Conservation (phyloP, 2,113 vertebrate genomes). For the Sapajus apella region DNA sequence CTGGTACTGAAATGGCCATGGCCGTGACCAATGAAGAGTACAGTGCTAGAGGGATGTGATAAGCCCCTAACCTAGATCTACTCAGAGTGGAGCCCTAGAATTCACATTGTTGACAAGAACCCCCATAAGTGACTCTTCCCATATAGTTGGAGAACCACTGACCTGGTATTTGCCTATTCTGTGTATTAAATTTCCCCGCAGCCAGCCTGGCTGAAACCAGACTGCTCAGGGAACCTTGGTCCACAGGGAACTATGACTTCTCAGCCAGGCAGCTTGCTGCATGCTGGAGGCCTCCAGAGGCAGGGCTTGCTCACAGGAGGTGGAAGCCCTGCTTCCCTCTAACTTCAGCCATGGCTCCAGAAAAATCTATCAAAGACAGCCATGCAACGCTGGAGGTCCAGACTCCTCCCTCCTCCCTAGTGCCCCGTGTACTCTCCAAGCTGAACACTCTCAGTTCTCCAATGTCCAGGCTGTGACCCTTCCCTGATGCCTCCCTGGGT, state of each 20-base stretch:
- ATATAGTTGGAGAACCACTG: neutral
- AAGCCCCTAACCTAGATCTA: neutral
- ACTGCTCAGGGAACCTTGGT: neutral
- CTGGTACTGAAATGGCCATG: neutral
- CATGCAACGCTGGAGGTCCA: neutral
- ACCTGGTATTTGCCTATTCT: neutral
- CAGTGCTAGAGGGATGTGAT: neutral
- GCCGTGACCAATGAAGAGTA: neutral
- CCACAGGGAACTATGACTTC: neutral
- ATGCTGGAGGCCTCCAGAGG: too few relatives aligned
- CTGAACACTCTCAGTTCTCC: neutral
- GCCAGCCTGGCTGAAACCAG: neutral
- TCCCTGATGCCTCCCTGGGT: neutral
- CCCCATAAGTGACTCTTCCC: neutral
- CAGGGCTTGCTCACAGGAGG: too few relatives aligned
- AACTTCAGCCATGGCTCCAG: neutral
- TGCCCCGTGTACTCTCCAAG: fast-evolving
- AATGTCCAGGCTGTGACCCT: neutral
- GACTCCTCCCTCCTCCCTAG: neutral
- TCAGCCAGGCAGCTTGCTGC: neutral
- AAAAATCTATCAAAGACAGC: neutral
- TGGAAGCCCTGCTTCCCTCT: neutral
- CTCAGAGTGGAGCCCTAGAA: neutral
- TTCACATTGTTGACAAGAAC: neutral
- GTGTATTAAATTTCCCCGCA: neutral